Evolutionary conservation across 2,888 invertebrate species (phyloP).

Genomic region (Digitonthophagus gazella): DNA sequence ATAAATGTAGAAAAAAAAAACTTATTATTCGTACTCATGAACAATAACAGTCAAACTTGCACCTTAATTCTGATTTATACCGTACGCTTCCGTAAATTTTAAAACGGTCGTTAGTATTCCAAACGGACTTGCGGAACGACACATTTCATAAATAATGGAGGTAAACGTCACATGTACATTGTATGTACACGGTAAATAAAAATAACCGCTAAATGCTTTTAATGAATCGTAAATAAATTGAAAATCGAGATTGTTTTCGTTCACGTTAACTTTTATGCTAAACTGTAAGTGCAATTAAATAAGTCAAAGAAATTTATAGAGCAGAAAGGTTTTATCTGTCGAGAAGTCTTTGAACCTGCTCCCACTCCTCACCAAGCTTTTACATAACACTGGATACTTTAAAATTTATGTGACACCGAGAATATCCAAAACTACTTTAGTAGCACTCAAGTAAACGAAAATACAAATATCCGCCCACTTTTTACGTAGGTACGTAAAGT

Average conservation of each 20-base stretch:
- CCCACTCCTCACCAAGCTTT: background rate
- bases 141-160: background rate
- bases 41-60: background rate
- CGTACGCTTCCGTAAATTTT: background rate
- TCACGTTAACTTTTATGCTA: too few species aligned
- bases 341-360: background rate
- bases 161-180: too few species aligned
- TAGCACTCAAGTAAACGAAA: background rate
- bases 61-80: background rate
- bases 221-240: too few species aligned
- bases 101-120: background rate
- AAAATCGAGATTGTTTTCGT: too few species aligned
- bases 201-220: too few species aligned
- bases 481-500: background rate
- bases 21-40: background rate
- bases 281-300: too few species aligned
- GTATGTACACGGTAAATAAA: too few species aligned
- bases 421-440: background rate
- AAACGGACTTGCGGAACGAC: background rate
- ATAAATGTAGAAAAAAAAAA: background rate
- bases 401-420: background rate
- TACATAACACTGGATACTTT: background rate
- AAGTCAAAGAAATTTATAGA: background rate
- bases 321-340: background rate
- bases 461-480: background rate